Conservation (phyloP, 2,888 invertebrate species). For the Patella depressa region DNA sequence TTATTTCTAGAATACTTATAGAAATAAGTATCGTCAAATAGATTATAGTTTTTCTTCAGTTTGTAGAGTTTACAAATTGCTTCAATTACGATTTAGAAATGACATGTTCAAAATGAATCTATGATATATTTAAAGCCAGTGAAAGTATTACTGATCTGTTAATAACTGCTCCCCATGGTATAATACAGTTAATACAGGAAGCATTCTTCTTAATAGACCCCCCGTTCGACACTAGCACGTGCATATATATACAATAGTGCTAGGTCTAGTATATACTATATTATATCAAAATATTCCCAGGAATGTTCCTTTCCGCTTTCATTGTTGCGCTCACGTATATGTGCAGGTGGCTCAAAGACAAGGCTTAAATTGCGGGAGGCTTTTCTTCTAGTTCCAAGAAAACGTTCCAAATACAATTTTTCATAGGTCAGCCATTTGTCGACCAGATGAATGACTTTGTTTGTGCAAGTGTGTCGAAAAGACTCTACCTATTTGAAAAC, state of each 20-base stretch:
- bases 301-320: background rate
- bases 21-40: too few species aligned
- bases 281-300: background rate
- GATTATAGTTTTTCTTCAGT: too few species aligned
- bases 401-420: background rate
- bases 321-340: background rate
- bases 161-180: too few species aligned
- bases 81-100: too few species aligned
- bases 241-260: background rate
- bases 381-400: background rate
- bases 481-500: constrained; percentile 17
- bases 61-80: too few species aligned
- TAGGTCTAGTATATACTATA: background rate
- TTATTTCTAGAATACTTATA: too few species aligned
- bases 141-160: too few species aligned
- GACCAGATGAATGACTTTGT: background rate
- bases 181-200: too few species aligned
- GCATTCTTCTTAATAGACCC: background rate
- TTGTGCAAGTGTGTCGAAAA: constrained; percentile 9
- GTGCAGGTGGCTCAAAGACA: background rate
- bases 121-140: too few species aligned
- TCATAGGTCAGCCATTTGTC: constrained; percentile 7
- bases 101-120: too few species aligned
- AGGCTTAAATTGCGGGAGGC: too few species aligned
- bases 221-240: background rate